Evolutionary conservation across 1,140 invertebrate species (phyloP).

Genomic region (Zaprionus taronus): DNA sequence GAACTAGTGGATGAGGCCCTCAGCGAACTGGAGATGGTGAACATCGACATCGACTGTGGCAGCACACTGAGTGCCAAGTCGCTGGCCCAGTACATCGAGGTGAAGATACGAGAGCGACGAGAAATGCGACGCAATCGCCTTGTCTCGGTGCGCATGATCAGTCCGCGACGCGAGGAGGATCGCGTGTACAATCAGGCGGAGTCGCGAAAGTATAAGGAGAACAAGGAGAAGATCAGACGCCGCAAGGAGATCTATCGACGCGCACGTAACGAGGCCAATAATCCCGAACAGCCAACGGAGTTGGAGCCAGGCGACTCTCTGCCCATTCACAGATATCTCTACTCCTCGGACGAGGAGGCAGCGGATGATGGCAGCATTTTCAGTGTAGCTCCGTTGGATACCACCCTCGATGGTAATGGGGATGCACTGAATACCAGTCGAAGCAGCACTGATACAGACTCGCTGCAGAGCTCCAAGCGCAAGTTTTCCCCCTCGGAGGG

Average conservation of each 20-base stretch:
- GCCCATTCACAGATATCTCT: conserved; percentile 76
- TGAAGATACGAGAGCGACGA: conserved; percentile 61
- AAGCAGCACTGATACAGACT: conserved; percentile 20
- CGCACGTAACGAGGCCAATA: conserved; percentile 53
- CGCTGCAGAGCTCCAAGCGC: conserved; percentile 36
- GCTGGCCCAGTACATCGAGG: conserved; percentile 61
- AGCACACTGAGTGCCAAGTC: conserved; percentile 57
- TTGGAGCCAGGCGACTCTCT: conserved; percentile 38
- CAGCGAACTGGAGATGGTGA: conserved; percentile 42
- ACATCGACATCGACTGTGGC: conserved; percentile 60
- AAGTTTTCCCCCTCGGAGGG: conserved; percentile 35
- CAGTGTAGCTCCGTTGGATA: neutral
- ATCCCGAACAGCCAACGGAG: neutral
- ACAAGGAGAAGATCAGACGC: conserved; percentile 90
- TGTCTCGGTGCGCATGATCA: conserved; percentile 89
- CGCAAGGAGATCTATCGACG: conserved; percentile 88
- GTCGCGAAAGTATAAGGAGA: conserved; percentile 89
- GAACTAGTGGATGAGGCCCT: conserved; percentile 35
- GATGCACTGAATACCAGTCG: conserved; percentile 55
- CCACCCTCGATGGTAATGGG: conserved; percentile 76
- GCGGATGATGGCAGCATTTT: conserved; percentile 32
- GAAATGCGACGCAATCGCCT: conserved; percentile 82
- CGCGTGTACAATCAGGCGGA: conserved; percentile 89
- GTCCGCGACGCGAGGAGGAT: conserved; percentile 91
- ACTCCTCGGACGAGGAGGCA: conserved; percentile 77